These are phyloP conservation scores for Sebastes iracundus DNA, from an alignment of 2,797 vertebrate species.

Conservation along the genomic window DNA sequence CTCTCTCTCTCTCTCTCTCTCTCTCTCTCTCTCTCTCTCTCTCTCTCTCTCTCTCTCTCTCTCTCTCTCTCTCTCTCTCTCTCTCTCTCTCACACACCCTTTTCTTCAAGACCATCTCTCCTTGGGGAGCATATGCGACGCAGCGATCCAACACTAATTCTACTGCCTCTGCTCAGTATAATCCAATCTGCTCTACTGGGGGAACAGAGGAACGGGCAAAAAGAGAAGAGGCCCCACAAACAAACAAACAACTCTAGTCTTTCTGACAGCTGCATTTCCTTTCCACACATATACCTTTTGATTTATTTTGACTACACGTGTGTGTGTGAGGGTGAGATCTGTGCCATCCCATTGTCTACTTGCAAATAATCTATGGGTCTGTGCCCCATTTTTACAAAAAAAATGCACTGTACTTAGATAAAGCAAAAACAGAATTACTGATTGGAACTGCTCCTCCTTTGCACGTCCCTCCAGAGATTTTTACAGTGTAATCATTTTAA, in stretches of 20 bases:
- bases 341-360: slow-evolving; percentile 7
- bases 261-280: slow-evolving; percentile 21
- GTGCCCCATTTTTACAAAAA: slow-evolving; percentile 21
- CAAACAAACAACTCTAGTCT: slow-evolving; percentile 48
- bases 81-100: slow-evolving; percentile 5
- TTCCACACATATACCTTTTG: background rate
- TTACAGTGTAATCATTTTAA: slow-evolving; percentile 48
- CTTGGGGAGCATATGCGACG: slow-evolving; percentile 67
- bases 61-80: background rate
- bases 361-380: slow-evolving; percentile 1
- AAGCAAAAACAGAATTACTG: slow-evolving; percentile 39
- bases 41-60: too few species aligned
- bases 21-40: too few species aligned
- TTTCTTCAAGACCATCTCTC: slow-evolving; percentile 68
- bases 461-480: slow-evolving; percentile 30
- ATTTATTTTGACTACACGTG: slow-evolving; percentile 14
- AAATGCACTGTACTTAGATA: slow-evolving; percentile 21
- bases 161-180: slow-evolving; percentile 68
- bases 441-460: slow-evolving; percentile 39
- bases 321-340: background rate
- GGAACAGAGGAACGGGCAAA: slow-evolving; percentile 38
- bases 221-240: slow-evolving; percentile 35
- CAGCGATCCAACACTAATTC: slow-evolving; percentile 76
- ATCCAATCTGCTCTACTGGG: slow-evolving; percentile 69
- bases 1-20: too few species aligned